A percentile compares a stretch with the other conserved stretches of the same genome.
These are phyloP conservation scores for Ceratosolen solmsi DNA, from an alignment of 1,140 invertebrate species.

Conservation along the genomic window DNA sequence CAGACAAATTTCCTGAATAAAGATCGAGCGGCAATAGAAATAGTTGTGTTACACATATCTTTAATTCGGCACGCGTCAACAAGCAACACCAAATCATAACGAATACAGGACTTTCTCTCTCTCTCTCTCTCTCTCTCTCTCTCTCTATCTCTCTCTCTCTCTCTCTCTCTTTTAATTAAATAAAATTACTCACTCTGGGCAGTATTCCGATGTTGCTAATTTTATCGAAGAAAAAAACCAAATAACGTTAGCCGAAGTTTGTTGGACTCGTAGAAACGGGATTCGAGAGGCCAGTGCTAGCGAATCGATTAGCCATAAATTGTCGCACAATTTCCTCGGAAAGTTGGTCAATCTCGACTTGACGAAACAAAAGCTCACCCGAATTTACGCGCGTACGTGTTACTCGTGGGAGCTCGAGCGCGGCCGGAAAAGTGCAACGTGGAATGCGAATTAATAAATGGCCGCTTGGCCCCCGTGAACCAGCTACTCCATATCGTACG, in stretches of 20 bases:
- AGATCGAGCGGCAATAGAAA: not conserved
- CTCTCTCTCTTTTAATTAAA: not conserved
- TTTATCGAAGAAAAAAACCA: not conserved
- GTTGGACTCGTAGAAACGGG: not conserved
- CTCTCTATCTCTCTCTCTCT: not conserved
- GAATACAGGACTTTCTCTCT: not conserved
- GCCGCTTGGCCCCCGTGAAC: no score
- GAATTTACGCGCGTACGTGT: slow-evolving; percentile 29
- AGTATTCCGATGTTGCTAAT: not conserved
- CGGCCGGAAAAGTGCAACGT: no score
- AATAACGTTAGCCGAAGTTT: not conserved
- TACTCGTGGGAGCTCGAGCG: not conserved
- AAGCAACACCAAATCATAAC: not conserved
- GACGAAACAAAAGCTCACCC: slow-evolving; percentile 52
- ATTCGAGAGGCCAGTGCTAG: no score
- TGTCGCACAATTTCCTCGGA: slow-evolving; percentile 62
- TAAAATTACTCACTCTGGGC: not conserved
- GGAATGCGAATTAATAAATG: no score
- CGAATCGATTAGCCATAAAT: slow-evolving; percentile 59
- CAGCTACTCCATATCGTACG: no score
- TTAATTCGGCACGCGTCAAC: no score
- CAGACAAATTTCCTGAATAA: not conserved
- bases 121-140: not conserved
- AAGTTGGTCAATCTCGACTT: slow-evolving; percentile 63
- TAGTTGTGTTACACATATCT: no score